A percentile compares a stretch with the other conserved stretches of the same genome.
Conservation (phyloP, 2,113 vertebrate genomes). For the Lepidothrix coronata region DNA sequence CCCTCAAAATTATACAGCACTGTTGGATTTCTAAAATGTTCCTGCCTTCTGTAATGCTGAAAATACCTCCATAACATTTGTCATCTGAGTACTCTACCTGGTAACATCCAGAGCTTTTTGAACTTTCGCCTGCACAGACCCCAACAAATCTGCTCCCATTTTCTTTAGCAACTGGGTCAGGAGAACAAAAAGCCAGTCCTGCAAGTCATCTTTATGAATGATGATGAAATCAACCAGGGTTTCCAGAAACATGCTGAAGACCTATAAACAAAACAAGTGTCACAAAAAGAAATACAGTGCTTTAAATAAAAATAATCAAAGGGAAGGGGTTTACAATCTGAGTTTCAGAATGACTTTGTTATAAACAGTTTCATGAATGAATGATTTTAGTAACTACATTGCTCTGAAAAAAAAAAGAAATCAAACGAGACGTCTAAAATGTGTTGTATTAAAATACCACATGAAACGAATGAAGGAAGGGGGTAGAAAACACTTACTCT, state of each 20-base stretch:
- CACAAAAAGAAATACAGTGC: not conserved
- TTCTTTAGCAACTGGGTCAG: constrained; percentile 98
- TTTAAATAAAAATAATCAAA: not conserved
- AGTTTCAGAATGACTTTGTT: constrained; percentile 14
- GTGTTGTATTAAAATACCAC: constrained; percentile 38
- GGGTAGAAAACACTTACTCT: constrained; percentile 89
- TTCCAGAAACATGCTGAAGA: constrained; percentile 99
- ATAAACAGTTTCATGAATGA: not conserved
- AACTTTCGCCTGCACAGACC: constrained; percentile 97
- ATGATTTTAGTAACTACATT: constrained; percentile 24
- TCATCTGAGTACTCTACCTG: constrained; percentile 74
- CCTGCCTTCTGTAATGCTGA: not conserved
- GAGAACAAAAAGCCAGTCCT: constrained; percentile 98
- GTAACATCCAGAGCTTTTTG: constrained; percentile 97
- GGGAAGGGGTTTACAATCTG: not conserved
- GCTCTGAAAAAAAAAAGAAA: not conserved
- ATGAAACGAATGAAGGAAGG: constrained; percentile 38
- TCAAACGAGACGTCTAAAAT: not conserved
- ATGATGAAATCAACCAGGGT: constrained; percentile 96
- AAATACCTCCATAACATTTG: not conserved
- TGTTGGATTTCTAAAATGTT: not conserved
- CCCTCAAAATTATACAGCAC: not conserved
- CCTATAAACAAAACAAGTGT: constrained; percentile 72
- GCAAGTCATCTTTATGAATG: constrained; percentile 94
- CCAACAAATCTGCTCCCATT: constrained; percentile 96